Conservation (phyloP, 35 echinoderm and acorn worm species). For the Apostichopus parvimensis region DNA sequence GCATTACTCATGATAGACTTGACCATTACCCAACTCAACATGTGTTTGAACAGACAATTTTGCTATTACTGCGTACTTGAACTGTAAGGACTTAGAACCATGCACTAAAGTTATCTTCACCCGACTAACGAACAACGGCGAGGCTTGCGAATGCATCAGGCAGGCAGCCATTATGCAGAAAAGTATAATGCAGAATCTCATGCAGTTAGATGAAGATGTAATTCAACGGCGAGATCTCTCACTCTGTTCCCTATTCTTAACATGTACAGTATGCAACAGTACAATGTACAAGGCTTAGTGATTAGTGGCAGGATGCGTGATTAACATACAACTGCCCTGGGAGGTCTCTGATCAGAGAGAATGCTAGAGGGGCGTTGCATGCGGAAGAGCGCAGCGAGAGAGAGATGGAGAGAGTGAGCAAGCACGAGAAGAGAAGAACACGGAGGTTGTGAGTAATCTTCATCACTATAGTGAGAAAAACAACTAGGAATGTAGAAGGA, state of each 20-base stretch:
- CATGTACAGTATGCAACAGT: neutral
- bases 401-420: neutral
- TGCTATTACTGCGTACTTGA: neutral
- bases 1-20: neutral
- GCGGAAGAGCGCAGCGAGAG: neutral
- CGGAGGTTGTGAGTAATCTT: slow-evolving; percentile 6
- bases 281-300: slow-evolving; percentile 12
- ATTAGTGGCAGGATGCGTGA: slow-evolving; percentile 28
- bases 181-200: neutral
- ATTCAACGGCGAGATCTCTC: neutral
- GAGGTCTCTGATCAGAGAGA: neutral
- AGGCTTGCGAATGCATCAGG: neutral
- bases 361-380: slow-evolving; percentile 21
- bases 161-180: slow-evolving; percentile 1
- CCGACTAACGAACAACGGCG: neutral
- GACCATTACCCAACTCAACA: neutral
- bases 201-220: neutral
- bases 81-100: neutral
- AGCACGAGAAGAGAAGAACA: neutral
- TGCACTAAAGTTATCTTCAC: neutral
- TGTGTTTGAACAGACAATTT: neutral
- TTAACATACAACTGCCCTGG: slow-evolving; percentile 47
- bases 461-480: neutral
- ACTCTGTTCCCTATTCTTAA: neutral
- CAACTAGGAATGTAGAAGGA: too few relatives aligned